These are phyloP conservation scores for Lysandra coridon DNA, from an alignment of 2,888 invertebrate species.

Conservation along the genomic window DNA sequence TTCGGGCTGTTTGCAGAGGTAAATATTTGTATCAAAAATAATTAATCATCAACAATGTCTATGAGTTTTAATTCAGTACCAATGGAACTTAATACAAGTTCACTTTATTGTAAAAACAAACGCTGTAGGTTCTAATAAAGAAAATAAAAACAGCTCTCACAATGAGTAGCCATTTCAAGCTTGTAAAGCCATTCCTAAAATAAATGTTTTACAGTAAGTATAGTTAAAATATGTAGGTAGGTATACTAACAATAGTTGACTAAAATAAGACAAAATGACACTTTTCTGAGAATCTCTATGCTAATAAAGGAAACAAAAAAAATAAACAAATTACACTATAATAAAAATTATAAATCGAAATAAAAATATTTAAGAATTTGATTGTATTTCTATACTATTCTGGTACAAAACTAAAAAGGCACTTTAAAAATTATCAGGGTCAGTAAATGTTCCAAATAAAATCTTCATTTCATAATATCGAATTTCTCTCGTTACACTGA, in stretches of 20 bases:
- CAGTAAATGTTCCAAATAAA: slow-evolving; percentile 60
- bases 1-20: neutral
- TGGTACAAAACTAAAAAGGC: slow-evolving; percentile 53
- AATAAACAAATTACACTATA: slow-evolving; percentile 3
- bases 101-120: slow-evolving; percentile 57
- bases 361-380: slow-evolving; percentile 31
- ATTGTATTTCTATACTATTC: slow-evolving; percentile 30
- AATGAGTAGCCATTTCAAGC: slow-evolving; percentile 9
- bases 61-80: slow-evolving; percentile 72
- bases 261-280: slow-evolving; percentile 28
- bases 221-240: slow-evolving; percentile 6
- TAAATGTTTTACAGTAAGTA: slow-evolving; percentile 16
- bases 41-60: slow-evolving; percentile 43
- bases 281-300: slow-evolving; percentile 9
- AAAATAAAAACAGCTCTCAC: slow-evolving; percentile 13
- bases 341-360: slow-evolving; percentile 20
- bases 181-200: slow-evolving; percentile 20
- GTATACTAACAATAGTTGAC: slow-evolving; percentile 23
- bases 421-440: slow-evolving; percentile 69
- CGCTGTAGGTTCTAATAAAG: slow-evolving; percentile 43
- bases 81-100: slow-evolving; percentile 66
- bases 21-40: slow-evolving; percentile 35
- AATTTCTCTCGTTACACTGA: slow-evolving; percentile 76
- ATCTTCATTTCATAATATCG: slow-evolving; percentile 56
- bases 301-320: slow-evolving; percentile 18